Conservation (phyloP, 1,140 invertebrate genomes). For the Rhyzopertha dominica region DNA sequence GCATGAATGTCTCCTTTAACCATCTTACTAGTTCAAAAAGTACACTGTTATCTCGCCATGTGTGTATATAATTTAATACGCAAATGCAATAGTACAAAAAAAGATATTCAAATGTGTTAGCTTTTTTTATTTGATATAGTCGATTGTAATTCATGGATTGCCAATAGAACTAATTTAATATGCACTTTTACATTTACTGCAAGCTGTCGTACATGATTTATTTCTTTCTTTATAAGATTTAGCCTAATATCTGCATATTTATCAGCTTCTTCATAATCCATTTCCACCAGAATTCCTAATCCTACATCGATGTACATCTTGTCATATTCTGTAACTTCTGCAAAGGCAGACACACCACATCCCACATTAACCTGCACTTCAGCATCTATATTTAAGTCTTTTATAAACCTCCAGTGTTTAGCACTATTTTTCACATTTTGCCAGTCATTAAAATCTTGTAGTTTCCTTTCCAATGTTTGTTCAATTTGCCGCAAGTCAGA, state of each 20-base stretch:
- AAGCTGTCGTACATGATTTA: conserved; percentile 36
- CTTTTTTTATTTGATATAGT: conserved; percentile 16
- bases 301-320: conserved; percentile 35
- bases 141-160: conserved; percentile 37
- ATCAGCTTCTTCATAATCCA: conserved; percentile 38
- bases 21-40: too few species aligned
- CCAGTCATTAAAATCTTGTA: conserved; percentile 36
- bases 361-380: conserved; percentile 27
- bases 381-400: conserved; percentile 35
- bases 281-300: conserved; percentile 35
- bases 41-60: too few species aligned
- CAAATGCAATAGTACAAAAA: too few species aligned
- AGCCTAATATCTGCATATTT: conserved; percentile 42
- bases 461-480: conserved; percentile 22
- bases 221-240: conserved; percentile 37
- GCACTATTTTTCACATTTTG: conserved; percentile 32
- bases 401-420: conserved; percentile 26
- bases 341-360: conserved; percentile 24
- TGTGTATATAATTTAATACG: too few species aligned
- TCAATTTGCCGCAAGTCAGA: conserved; percentile 37
- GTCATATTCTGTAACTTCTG: conserved; percentile 31
- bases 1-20: too few species aligned
- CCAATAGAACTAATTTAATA: conserved; percentile 42
- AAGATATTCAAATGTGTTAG: too few species aligned
- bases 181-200: conserved; percentile 41